These are phyloP conservation scores for Scaptomyza caliginosa DNA, from an alignment of 2,888 invertebrate genomes.

Conservation along the genomic window DNA sequence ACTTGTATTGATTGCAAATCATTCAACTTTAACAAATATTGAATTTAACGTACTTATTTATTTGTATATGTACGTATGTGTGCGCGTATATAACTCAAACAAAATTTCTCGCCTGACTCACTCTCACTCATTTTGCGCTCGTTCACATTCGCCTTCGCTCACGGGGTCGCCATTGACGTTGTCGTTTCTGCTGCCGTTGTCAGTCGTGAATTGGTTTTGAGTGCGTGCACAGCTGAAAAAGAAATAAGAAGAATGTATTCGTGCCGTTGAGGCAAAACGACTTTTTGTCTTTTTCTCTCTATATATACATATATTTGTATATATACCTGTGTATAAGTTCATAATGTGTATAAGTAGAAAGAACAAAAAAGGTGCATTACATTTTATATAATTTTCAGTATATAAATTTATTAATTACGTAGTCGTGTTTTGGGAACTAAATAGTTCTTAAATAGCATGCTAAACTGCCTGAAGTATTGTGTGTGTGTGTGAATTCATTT, in stretches of 20 bases:
- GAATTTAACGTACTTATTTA: conserved; percentile 1
- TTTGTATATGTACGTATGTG: neutral
- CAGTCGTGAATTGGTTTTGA: conserved; percentile 78
- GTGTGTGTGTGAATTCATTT: conserved; percentile 51
- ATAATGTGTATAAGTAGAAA: conserved; percentile 15
- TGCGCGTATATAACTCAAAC: conserved; percentile 6
- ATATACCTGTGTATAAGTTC: conserved; percentile 38
- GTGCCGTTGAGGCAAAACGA: conserved; percentile 32
- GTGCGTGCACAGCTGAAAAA: conserved; percentile 71
- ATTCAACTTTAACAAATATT: conserved; percentile 6
- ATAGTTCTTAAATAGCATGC: conserved; percentile 26
- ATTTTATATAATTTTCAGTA: conserved; percentile 43
- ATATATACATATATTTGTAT: too few relatives aligned
- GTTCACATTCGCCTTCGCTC: conserved; percentile 25
- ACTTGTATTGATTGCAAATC: conserved; percentile 21
- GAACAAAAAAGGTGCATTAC: conserved; percentile 37
- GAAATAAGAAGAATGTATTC: conserved; percentile 48
- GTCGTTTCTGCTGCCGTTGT: conserved; percentile 37
- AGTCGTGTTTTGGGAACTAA: conserved; percentile 11
- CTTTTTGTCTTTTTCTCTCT: conserved; percentile 20
- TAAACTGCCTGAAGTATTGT: conserved; percentile 39
- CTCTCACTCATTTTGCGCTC: conserved; percentile 45
- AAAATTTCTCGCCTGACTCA: conserved; percentile 34
- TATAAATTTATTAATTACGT: conserved; percentile 27
- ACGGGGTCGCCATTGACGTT: conserved; percentile 53